These are phyloP conservation scores for Habroteleia sp. DNA, from an alignment of 2,888 invertebrate genomes.

Conservation along the genomic window DNA sequence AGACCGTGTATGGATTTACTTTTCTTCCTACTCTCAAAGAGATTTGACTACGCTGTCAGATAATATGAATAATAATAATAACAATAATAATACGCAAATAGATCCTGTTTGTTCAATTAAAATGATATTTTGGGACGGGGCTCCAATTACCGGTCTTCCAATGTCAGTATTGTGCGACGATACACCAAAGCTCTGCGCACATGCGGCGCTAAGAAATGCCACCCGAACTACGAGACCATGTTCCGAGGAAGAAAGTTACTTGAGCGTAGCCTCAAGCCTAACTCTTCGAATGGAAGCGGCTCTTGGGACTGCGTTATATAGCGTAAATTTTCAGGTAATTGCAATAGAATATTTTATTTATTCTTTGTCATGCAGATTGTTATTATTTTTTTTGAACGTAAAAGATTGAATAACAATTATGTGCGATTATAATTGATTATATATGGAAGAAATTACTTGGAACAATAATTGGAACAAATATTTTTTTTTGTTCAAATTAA, in stretches of 20 bases:
- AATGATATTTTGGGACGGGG: constrained; percentile 77
- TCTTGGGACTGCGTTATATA: constrained; percentile 88
- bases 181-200: constrained; percentile 91
- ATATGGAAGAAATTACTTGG: too few species aligned
- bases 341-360: too few species aligned
- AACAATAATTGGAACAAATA: too few species aligned
- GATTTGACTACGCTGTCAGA: constrained; percentile 83
- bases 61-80: constrained; percentile 36
- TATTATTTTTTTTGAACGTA: too few species aligned
- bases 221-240: constrained; percentile 91
- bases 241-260: constrained; percentile 89
- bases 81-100: constrained; percentile 66
- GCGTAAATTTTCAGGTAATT: constrained; percentile 81
- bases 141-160: constrained; percentile 72
- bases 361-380: too few species aligned
- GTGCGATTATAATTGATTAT: too few species aligned
- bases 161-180: constrained; percentile 82
- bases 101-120: constrained; percentile 72
- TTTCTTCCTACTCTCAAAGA: constrained; percentile 91
- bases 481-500: too few species aligned
- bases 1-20: constrained; percentile 93
- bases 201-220: constrained; percentile 87
- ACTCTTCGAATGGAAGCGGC: constrained; percentile 76
- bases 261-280: constrained; percentile 82
- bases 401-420: too few species aligned